phyloP scores from a whole-genome alignment of 2,797 vertebrate genomes.

The Pygocentrus nattereri region DNA sequence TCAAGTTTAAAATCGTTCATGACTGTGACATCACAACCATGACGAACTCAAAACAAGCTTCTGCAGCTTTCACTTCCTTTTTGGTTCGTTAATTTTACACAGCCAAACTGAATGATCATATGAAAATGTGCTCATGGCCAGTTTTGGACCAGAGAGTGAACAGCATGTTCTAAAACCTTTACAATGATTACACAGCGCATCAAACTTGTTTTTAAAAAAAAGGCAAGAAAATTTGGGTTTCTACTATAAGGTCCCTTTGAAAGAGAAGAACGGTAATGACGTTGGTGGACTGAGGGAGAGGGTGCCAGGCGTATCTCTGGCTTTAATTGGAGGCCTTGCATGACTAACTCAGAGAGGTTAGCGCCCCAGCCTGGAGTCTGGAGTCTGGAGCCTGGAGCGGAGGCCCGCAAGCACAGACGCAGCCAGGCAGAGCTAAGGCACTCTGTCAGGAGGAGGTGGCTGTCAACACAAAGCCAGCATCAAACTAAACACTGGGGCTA shows the following conservation, averaged over 20 bases:
- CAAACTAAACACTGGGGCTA: slow-evolving; percentile 56
- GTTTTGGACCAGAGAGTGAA: background rate
- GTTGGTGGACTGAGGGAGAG: slow-evolving; percentile 31
- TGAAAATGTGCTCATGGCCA: too few species aligned
- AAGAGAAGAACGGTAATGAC: slow-evolving; percentile 34
- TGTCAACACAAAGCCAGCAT: slow-evolving; percentile 56
- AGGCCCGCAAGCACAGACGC: slow-evolving; percentile 68
- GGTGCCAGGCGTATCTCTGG: slow-evolving; percentile 49
- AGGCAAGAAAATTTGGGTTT: background rate
- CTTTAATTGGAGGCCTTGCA: slow-evolving; percentile 57
- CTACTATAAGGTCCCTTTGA: background rate
- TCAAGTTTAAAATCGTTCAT: background rate
- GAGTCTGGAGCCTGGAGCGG: slow-evolving; percentile 53
- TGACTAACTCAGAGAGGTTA: slow-evolving; percentile 56
- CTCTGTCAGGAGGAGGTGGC: slow-evolving; percentile 56
- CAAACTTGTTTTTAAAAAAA: background rate
- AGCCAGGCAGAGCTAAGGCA: slow-evolving; percentile 54
- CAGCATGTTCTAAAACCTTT: background rate
- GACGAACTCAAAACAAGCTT: too few species aligned
- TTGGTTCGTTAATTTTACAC: too few species aligned
- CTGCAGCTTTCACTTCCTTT: too few species aligned
- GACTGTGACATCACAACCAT: background rate
- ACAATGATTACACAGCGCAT: background rate
- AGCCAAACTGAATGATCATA: too few species aligned
- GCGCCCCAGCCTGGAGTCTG: slow-evolving; percentile 64